These are phyloP conservation scores for Paramormyrops hopkinsi DNA, from an alignment of 2,797 vertebrate species.

Conservation along the genomic window DNA sequence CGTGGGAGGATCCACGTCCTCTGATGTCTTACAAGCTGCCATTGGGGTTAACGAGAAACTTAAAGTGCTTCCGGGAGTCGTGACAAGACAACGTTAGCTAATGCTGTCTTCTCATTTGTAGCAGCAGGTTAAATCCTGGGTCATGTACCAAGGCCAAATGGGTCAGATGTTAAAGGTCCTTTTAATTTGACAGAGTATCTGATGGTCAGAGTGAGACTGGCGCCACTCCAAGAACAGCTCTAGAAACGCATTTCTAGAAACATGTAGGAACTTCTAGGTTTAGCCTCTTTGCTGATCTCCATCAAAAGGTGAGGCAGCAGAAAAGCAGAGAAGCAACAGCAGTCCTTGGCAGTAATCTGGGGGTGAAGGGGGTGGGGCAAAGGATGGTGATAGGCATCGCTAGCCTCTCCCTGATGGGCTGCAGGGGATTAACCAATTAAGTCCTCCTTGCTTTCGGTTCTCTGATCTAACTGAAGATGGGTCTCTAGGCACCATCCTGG, in stretches of 20 bases:
- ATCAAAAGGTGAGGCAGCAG: slow-evolving; percentile 40
- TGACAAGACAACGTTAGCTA: not conserved
- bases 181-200: not conserved
- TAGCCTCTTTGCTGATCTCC: slow-evolving; percentile 34
- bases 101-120: not conserved
- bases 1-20: not conserved
- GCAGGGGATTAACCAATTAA: slow-evolving; percentile 31
- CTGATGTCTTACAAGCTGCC: not conserved
- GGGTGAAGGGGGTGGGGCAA: slow-evolving; percentile 14
- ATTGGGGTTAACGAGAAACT: not conserved
- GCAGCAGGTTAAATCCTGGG: not conserved
- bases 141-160: not conserved
- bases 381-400: slow-evolving; percentile 23
- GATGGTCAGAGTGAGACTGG: not conserved
- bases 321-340: slow-evolving; percentile 33
- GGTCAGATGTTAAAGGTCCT: not conserved
- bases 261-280: not conserved
- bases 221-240: not conserved
- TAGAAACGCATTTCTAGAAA: slow-evolving; percentile 30
- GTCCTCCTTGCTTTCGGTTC: not conserved
- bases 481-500: not conserved
- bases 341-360: slow-evolving; percentile 30
- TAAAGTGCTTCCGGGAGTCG: not conserved
- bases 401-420: slow-evolving; percentile 28
- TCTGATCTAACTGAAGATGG: slow-evolving; percentile 27